phyloP scores from a whole-genome alignment of 2,888 invertebrate species.

The Agrochola lota region DNA sequence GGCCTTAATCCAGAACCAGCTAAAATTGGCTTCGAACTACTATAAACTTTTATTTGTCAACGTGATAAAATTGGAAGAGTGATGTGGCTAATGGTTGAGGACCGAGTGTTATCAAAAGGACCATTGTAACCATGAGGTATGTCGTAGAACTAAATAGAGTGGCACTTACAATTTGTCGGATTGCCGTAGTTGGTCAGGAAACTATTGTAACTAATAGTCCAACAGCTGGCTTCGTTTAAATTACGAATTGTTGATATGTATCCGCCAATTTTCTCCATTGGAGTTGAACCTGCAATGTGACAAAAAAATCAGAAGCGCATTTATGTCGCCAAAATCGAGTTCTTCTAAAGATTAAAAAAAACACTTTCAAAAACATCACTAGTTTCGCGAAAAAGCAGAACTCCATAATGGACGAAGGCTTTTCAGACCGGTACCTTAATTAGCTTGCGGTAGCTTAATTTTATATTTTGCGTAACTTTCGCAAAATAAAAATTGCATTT shows the following conservation, averaged over 20 bases:
- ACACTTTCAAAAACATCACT: neutral
- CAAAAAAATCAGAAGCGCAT: neutral
- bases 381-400: neutral
- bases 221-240: conserved; percentile 69
- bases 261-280: conserved; percentile 84
- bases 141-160: neutral
- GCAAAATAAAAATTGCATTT: neutral
- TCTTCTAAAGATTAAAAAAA: neutral
- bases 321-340: neutral
- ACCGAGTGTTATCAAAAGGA: neutral
- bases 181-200: conserved; percentile 70
- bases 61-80: neutral
- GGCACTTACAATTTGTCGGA: conserved; percentile 77
- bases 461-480: too few relatives aligned
- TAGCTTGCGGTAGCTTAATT: too few relatives aligned
- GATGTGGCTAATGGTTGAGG: neutral
- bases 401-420: neutral
- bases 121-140: neutral
- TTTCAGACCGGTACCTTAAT: neutral
- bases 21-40: neutral
- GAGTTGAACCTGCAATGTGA: conserved; percentile 77
- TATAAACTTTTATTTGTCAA: neutral
- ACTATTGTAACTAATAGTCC: conserved; percentile 72
- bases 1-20: neutral
- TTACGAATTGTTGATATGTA: conserved; percentile 74